Percentiles rank a stretch among this genome's conserved stretches.
Evolutionary conservation across 2,797 vertebrate genomes (phyloP).

Genomic region (Channallabes apus): DNA sequence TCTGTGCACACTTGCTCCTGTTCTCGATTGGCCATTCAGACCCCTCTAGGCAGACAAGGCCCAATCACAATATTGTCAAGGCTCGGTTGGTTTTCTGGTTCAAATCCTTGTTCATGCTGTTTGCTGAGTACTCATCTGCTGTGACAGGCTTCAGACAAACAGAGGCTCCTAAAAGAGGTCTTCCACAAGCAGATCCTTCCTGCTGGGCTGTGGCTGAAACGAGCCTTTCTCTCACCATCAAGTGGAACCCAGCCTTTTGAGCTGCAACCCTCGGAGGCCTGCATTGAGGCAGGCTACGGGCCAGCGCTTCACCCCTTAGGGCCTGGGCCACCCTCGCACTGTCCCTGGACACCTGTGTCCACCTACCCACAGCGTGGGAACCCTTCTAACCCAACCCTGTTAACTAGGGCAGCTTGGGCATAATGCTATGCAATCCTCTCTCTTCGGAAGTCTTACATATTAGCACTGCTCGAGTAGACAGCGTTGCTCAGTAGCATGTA

Average conservation of each 20-base stretch:
- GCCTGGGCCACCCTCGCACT: constrained; percentile 74
- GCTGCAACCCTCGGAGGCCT: constrained; percentile 88
- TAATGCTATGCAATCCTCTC: constrained; percentile 16
- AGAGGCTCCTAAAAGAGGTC: constrained; percentile 92
- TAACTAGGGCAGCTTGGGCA: constrained; percentile 36
- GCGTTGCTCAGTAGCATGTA: neutral
- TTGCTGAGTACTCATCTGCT: constrained; percentile 97
- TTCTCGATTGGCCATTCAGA: constrained; percentile 83
- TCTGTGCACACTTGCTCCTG: constrained; percentile 76
- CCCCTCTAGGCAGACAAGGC: constrained; percentile 81
- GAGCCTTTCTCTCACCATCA: constrained; percentile 94
- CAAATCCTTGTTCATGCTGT: constrained; percentile 99
- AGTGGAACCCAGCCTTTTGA: constrained; percentile 94
- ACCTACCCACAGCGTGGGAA: constrained; percentile 76
- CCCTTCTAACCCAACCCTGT: constrained; percentile 54
- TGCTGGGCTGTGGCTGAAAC: constrained; percentile 91
- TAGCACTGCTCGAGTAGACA: neutral
- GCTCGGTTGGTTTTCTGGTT: constrained; percentile 95
- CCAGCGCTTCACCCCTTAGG: constrained; percentile 74
- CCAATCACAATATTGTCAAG: constrained; percentile 90
- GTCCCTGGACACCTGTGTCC: constrained; percentile 79
- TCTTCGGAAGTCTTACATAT: constrained; percentile 4
- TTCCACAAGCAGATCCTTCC: constrained; percentile 94
- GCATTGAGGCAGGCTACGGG: constrained; percentile 90
- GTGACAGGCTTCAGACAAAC: constrained; percentile 98